Base-by-base conservation (phyloP, 2,888 invertebrate species). In the Phlogophora meticulosa region DNA sequence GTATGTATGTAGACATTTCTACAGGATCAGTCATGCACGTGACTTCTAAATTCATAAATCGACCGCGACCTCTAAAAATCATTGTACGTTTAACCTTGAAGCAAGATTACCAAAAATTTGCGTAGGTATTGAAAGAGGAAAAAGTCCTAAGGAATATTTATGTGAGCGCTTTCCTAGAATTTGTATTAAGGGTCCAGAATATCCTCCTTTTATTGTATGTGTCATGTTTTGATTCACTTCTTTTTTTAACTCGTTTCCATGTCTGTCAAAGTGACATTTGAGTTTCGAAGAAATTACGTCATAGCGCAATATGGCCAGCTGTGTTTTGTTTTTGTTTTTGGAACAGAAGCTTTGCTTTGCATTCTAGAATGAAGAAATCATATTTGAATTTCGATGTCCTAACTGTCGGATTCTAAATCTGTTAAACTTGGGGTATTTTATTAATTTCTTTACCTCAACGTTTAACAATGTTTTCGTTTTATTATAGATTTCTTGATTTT, bases 181-280 rank as follows among this genome's bases (percentile, higher is more conserved):
- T 63, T 38, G 28, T 59, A 34, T 49, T 38, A 48, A 28, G 63
- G 57, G 53, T 56, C 46, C 60, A 17, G 56, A 64, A 69, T 71
- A 81, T 74, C 53, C 69, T 73, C 57, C 60, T 82, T 71, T 63
- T 66, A 77, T 43, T 71, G 38, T 43, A 69, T 81, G 82, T 82
- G 82, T 82, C 80, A 82, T 76, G 34, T 45, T 76, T 64, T 75
- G 70, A 72, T 72, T 78, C 60, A 64, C 56, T 67, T 24, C 32
- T 63, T 73, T 68, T 78, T 61, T 15, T 71, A 66, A 61, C 52
- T 70, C 45, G 45, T 56, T 72, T 56, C 72, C 60, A 72, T 65
- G 52, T 76, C 76, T 76, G 73, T 76, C 80, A 81, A 64, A 76
- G 67, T 76, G 82, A 79, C 80, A 76, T 82, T 81, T 74, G 59